phyloP scores from a whole-genome alignment of 2,113 vertebrate genomes.

The Craseonycteris thonglongyai region DNA sequence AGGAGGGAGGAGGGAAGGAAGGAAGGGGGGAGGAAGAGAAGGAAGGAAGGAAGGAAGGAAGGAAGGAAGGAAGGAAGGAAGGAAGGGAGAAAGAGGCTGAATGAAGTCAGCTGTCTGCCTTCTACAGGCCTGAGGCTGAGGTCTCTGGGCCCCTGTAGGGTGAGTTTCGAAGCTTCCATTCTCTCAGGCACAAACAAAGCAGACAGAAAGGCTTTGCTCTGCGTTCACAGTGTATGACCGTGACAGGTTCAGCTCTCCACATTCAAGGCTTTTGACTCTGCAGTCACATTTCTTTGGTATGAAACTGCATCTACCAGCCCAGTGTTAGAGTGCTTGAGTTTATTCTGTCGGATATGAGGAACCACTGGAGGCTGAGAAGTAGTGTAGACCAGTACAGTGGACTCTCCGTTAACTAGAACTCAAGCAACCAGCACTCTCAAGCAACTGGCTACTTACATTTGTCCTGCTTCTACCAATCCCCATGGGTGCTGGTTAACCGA shows the following conservation, averaged over 20 bases:
- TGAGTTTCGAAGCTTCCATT: background rate
- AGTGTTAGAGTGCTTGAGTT: background rate
- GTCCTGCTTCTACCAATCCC: too few species aligned
- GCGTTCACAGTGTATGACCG: background rate
- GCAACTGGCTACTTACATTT: too few species aligned
- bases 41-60: background rate
- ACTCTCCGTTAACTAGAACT: too few species aligned
- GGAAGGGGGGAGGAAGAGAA: accelerated
- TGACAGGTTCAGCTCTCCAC: background rate
- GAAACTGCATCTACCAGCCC: background rate
- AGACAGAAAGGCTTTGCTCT: background rate
- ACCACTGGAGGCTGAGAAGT: background rate
- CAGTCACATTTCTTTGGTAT: background rate
- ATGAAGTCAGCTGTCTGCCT: background rate
- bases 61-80: accelerated
- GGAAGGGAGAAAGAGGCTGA: background rate
- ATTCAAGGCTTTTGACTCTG: background rate
- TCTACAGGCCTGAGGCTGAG: background rate
- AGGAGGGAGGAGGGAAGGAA: too few species aligned
- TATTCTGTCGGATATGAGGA: background rate
- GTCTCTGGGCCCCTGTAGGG: background rate
- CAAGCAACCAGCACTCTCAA: too few species aligned
- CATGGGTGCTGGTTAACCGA: too few species aligned
- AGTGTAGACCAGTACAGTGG: too few species aligned
- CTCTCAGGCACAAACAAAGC: background rate